A percentile compares a stretch with the other conserved stretches of the same genome.
phyloP scores from a whole-genome alignment of 2,113 vertebrate genomes.

The Rhombomys opimus region DNA sequence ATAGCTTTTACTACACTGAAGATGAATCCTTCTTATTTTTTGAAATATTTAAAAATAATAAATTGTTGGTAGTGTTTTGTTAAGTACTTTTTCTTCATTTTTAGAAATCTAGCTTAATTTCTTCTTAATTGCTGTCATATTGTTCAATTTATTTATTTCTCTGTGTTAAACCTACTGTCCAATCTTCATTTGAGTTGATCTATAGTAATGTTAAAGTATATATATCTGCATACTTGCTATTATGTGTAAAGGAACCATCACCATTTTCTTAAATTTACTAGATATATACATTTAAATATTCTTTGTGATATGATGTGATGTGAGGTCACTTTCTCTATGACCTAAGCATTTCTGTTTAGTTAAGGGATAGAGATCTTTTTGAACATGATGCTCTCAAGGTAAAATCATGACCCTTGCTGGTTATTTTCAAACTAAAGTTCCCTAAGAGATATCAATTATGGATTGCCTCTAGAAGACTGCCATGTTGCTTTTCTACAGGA shows the following conservation, averaged over 20 bases:
- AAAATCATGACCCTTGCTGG: not conserved
- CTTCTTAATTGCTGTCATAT: not conserved
- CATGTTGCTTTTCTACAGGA: not conserved
- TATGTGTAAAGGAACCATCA: not conserved
- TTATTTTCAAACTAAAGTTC: not conserved
- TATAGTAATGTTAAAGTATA: not conserved
- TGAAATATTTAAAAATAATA: not conserved
- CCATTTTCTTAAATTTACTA: not conserved
- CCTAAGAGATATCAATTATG: not conserved
- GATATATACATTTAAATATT: not conserved
- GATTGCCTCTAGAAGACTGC: not conserved
- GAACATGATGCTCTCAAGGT: not conserved
- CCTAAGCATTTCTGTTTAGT: not conserved
- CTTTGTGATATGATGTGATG: too few relatives aligned
- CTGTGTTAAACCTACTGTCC: not conserved
- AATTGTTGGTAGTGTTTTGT: not conserved
- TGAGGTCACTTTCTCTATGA: not conserved
- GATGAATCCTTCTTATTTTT: too few relatives aligned
- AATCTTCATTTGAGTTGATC: too few relatives aligned
- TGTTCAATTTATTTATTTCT: not conserved
- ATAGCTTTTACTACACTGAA: not conserved
- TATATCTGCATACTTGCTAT: not conserved
- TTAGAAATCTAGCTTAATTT: not conserved
- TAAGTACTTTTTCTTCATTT: not conserved
- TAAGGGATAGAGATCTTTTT: not conserved